These are phyloP conservation scores for Chroicocephalus ridibundus DNA, from an alignment of 2,113 vertebrate genomes.

Conservation along the genomic window DNA sequence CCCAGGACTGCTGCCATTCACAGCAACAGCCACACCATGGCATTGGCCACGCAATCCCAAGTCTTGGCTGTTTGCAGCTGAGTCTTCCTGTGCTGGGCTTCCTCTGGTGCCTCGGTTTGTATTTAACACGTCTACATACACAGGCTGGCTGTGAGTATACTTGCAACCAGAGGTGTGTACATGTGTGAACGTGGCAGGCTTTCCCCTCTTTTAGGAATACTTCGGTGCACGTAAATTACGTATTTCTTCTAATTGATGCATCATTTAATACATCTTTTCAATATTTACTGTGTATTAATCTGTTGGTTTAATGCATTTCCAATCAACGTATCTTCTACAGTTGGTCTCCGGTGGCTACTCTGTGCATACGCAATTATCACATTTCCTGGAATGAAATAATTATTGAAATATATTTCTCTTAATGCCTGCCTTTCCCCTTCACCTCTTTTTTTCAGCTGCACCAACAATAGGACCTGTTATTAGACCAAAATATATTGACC, in stretches of 20 bases:
- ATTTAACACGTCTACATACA: not conserved
- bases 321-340: not conserved
- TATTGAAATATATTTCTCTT: not conserved
- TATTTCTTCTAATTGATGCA: not conserved
- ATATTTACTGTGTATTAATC: not conserved
- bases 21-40: not conserved
- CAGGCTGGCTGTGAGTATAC: not conserved
- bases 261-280: not conserved
- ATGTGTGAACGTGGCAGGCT: not conserved
- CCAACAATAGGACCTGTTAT: not conserved
- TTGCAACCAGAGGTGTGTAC: not conserved
- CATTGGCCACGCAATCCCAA: not conserved
- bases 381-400: conserved; percentile 17
- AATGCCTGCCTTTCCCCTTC: not conserved
- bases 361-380: not conserved
- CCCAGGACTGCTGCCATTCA: not conserved
- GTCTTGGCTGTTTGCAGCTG: not conserved
- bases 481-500: conserved; percentile 29
- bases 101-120: not conserved
- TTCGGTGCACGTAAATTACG: not conserved
- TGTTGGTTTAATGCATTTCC: not conserved
- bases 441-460: not conserved
- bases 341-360: not conserved
- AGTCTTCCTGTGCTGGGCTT: not conserved
- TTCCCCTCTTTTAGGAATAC: not conserved